These are phyloP conservation scores for Sus cebifrons DNA, from an alignment of 2,797 vertebrate species.

Conservation along the genomic window DNA sequence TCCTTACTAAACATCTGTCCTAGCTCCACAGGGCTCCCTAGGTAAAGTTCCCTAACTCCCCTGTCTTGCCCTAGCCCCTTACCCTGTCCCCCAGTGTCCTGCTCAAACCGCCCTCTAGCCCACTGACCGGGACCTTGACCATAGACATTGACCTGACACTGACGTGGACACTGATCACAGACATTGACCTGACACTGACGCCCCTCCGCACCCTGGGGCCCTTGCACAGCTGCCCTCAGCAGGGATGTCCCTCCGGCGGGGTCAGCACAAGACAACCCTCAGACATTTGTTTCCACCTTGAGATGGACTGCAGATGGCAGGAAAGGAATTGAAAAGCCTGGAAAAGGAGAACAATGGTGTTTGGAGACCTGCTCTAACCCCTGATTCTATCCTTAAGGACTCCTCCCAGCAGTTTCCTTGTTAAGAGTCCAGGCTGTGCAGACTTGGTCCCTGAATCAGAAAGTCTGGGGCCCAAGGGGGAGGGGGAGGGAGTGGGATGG, in stretches of 20 bases:
- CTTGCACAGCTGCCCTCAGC: background rate
- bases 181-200: background rate
- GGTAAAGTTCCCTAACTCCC: background rate
- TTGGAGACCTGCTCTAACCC: background rate
- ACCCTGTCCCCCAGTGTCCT: background rate
- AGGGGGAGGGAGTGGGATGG: no score
- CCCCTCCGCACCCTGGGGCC: accelerated
- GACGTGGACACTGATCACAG: no score
- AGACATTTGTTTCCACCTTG: background rate
- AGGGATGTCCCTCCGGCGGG: background rate
- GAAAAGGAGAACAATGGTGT: background rate
- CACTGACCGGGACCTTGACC: no score
- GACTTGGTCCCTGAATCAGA: background rate
- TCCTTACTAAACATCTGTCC: background rate
- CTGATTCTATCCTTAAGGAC: background rate
- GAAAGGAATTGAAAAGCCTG: background rate
- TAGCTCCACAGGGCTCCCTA: background rate
- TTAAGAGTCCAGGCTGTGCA: background rate
- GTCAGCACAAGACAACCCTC: no score
- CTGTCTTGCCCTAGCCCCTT: background rate
- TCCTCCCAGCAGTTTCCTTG: background rate
- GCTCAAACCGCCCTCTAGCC: background rate
- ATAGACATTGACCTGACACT: no score
- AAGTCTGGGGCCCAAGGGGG: background rate
- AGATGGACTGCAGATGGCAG: background rate